Evolutionary conservation across 2,888 invertebrate species (phyloP).

Genomic region (Achlya flavicornis): DNA sequence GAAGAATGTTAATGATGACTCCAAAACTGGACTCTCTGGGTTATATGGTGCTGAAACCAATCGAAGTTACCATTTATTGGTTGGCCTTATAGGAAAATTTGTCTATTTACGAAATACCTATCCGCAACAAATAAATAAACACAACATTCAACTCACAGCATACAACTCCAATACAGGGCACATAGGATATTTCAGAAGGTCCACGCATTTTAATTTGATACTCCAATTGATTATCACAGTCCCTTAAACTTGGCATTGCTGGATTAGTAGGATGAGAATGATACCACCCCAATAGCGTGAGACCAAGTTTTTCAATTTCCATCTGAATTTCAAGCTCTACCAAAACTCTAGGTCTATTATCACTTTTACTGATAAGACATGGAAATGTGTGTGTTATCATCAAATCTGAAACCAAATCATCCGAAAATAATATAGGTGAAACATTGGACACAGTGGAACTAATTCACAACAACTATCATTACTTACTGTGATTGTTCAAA

Average conservation of each 20-base stretch:
- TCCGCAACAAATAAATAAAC: background rate
- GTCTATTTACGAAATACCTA: background rate
- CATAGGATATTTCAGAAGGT: conserved; percentile 94
- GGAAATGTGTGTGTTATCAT: conserved; percentile 95
- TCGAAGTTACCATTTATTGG: background rate
- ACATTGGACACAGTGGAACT: background rate
- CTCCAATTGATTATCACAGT: conserved; percentile 96
- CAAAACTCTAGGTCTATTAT: conserved; percentile 89
- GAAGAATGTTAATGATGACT: conserved; percentile 93
- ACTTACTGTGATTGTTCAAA: conserved; percentile 95
- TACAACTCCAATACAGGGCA: conserved; percentile 96
- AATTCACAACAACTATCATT: conserved; percentile 5
- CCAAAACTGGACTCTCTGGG: conserved; percentile 90
- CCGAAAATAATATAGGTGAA: conserved; percentile 11
- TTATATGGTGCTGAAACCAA: conserved; percentile 90
- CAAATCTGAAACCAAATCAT: conserved; percentile 85
- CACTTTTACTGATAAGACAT: conserved; percentile 91
- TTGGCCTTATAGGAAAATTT: background rate
- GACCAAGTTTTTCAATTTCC: conserved; percentile 91
- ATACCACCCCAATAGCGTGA: conserved; percentile 96
- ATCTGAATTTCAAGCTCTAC: conserved; percentile 93
- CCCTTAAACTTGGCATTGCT: conserved; percentile 93
- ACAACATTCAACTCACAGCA: conserved; percentile 88
- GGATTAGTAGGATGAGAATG: conserved; percentile 96
- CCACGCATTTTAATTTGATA: conserved; percentile 98